These are phyloP conservation scores for Hydrolagus colliei DNA, from an alignment of 2,797 vertebrate genomes.

Conservation along the genomic window DNA sequence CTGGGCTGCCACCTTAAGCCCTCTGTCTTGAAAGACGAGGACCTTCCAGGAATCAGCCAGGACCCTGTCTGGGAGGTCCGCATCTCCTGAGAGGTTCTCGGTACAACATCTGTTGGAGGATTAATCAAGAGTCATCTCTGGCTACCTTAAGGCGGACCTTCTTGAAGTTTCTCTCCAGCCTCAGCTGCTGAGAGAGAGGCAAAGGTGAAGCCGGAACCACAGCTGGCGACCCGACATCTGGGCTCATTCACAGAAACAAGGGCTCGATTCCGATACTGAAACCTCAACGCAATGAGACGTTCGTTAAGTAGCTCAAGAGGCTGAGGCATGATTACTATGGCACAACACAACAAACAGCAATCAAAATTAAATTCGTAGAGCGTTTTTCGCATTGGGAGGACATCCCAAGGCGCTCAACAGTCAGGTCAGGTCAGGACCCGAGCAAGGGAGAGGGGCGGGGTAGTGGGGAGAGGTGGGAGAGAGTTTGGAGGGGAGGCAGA, in stretches of 20 bases:
- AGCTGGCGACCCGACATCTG: background rate
- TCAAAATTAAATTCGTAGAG: too few relatives aligned
- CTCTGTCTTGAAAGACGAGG: background rate
- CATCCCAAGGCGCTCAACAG: too few relatives aligned
- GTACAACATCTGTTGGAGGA: background rate
- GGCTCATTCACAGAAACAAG: constrained; percentile 6
- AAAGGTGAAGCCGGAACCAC: background rate
- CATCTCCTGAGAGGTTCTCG: background rate
- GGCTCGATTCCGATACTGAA: background rate
- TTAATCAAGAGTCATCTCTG: background rate
- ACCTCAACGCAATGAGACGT: background rate
- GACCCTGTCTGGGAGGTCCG: constrained; percentile 1
- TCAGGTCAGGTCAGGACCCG: too few relatives aligned
- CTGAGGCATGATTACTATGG: too few relatives aligned
- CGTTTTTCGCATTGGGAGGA: too few relatives aligned
- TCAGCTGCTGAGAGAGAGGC: constrained; percentile 11
- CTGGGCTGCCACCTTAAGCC: background rate
- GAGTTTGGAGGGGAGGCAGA: too few relatives aligned
- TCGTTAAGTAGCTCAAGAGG: background rate
- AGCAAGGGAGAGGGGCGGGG: too few relatives aligned
- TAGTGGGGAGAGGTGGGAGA: too few relatives aligned
- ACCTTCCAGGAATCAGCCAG: background rate
- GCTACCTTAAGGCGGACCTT: background rate
- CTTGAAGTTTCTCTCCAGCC: background rate
- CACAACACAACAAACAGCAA: too few relatives aligned